phyloP scores from a whole-genome alignment of 2,888 invertebrate species.

The Stegana nigrithorax region DNA sequence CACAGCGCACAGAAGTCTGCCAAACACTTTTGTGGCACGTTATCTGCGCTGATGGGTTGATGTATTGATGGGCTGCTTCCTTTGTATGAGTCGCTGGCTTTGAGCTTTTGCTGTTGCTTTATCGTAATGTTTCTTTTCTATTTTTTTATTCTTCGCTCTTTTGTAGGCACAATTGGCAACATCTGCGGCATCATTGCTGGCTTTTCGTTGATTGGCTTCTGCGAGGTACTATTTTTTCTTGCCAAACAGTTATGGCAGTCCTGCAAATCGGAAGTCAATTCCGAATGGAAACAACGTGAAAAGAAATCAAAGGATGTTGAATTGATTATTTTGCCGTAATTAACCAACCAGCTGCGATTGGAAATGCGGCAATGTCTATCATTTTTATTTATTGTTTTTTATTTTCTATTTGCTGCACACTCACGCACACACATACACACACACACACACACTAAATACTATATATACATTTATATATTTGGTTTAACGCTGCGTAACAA shows the following conservation, averaged over 20 bases:
- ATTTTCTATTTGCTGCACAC: too few species aligned
- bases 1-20: too few species aligned
- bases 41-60: too few species aligned
- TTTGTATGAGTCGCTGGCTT: background rate
- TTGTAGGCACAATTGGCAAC: conserved; percentile 76
- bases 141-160: conserved; percentile 13
- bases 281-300: conserved; percentile 31
- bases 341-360: conserved; percentile 41
- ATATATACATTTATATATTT: conserved; percentile 53
- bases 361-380: conserved; percentile 35
- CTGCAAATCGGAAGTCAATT: conserved; percentile 45
- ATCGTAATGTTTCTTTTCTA: conserved; percentile 4
- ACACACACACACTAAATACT: too few species aligned
- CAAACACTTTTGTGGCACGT: too few species aligned
- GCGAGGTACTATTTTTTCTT: conserved; percentile 74
- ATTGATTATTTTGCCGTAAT: conserved; percentile 59
- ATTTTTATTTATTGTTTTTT: too few species aligned
- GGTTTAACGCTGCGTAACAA: conserved; percentile 39
- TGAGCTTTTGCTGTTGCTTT: background rate
- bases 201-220: conserved; percentile 73
- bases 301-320: conserved; percentile 34
- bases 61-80: background rate
- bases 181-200: conserved; percentile 75
- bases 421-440: too few species aligned
- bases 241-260: conserved; percentile 67